Conservation (phyloP, 2,113 vertebrate genomes). For the Verasper variegatus region DNA sequence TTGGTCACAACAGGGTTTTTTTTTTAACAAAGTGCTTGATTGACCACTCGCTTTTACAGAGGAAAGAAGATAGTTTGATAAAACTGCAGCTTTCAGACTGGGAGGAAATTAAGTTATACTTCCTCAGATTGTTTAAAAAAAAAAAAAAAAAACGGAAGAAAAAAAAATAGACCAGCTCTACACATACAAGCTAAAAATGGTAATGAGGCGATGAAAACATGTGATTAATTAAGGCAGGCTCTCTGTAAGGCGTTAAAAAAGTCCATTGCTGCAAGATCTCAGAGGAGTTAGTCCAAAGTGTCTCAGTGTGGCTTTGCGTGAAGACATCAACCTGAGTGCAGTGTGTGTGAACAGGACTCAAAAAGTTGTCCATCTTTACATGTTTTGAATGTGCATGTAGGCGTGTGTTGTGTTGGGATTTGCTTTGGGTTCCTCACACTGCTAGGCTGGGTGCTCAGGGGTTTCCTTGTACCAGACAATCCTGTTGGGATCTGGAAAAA, state of each 20-base stretch:
- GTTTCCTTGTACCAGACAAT: constrained; percentile 81
- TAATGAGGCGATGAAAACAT: constrained; percentile 59
- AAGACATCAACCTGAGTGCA: constrained; percentile 79
- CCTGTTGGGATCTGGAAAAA: constrained; percentile 77
- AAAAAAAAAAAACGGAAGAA: too few relatives aligned
- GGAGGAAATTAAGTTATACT: constrained; percentile 66
- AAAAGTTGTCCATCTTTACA: constrained; percentile 58
- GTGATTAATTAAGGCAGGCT: constrained; percentile 81
- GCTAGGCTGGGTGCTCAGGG: constrained; percentile 78
- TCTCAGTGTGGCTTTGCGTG: constrained; percentile 79
- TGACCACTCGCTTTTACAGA: constrained; percentile 79
- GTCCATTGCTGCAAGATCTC: constrained; percentile 78
- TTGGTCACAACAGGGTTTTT: constrained; percentile 68
- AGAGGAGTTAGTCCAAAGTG: constrained; percentile 82
- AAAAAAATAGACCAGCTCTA: constrained; percentile 25
- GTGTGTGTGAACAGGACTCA: constrained; percentile 63
- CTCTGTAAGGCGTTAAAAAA: constrained; percentile 84
- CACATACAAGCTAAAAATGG: constrained; percentile 68
- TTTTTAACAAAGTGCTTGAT: constrained; percentile 81
- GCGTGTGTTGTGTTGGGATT: constrained; percentile 30
- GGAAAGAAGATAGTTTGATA: constrained; percentile 55
- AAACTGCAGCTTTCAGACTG: constrained; percentile 68
- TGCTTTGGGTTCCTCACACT: constrained; percentile 29
- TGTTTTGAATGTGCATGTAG: constrained; percentile 68
- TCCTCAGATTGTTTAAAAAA: constrained; percentile 11